Conservation (phyloP, 2,797 vertebrate species). For the Netta rufina region DNA sequence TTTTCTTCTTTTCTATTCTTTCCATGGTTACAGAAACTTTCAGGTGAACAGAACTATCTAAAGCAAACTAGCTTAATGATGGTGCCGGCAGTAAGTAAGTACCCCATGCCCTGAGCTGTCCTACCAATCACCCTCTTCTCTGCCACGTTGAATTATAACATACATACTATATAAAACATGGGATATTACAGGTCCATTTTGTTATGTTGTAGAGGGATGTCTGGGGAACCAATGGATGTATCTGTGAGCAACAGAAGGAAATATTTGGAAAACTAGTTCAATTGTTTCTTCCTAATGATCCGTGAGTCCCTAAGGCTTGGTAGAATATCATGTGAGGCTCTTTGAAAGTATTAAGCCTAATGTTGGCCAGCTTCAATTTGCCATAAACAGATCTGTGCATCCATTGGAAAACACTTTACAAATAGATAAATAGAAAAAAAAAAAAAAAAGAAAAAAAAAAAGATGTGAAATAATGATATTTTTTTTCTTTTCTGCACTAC, state of each 20-base stretch:
- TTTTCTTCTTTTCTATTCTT: neutral
- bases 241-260: neutral
- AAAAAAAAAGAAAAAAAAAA: neutral
- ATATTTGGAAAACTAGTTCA: neutral
- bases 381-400: neutral
- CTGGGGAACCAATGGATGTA: neutral
- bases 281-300: neutral
- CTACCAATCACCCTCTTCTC: neutral
- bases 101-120: neutral
- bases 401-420: neutral
- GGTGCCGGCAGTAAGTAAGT: neutral
- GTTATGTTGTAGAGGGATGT: neutral
- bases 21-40: neutral
- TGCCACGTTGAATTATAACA: neutral
- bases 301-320: neutral
- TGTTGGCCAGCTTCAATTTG: neutral
- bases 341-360: neutral
- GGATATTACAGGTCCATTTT: neutral
- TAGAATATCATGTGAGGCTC: neutral
- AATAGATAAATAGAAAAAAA: neutral
- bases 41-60: slow-evolving; percentile 1
- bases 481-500: neutral
- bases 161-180: neutral
- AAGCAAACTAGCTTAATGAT: slow-evolving; percentile 12
- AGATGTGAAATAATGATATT: neutral